Evolutionary conservation across 1,140 invertebrate genomes (phyloP).

Genomic region (Lerema accius): DNA sequence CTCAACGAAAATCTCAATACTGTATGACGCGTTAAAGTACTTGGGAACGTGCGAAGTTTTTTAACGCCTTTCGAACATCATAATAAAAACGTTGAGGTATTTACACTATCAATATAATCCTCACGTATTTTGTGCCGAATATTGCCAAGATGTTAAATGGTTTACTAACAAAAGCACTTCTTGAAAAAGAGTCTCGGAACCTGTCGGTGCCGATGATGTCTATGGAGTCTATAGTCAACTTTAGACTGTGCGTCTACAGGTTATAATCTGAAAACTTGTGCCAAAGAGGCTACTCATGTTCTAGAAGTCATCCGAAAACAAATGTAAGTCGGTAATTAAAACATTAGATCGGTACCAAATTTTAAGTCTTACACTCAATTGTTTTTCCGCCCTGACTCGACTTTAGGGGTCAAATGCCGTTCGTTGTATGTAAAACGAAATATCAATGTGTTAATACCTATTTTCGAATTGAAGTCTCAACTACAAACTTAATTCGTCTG

Average conservation of each 20-base stretch:
- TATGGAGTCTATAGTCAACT: too few relatives aligned
- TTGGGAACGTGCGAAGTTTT: not conserved
- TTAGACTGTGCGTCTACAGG: too few relatives aligned
- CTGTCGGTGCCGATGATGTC: too few relatives aligned
- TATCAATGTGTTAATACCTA: not conserved
- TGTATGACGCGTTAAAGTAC: not conserved
- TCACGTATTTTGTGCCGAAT: too few relatives aligned
- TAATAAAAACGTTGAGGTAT: not conserved
- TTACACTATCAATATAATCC: not conserved
- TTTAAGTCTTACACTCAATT: not conserved
- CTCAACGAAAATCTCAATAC: too few relatives aligned
- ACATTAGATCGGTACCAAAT: not conserved
- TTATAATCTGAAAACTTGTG: too few relatives aligned
- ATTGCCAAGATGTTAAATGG: too few relatives aligned
- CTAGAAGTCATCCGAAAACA: constrained; percentile 4
- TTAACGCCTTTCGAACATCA: not conserved
- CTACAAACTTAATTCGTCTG: not conserved
- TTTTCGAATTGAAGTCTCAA: too few relatives aligned
- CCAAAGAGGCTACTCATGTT: too few relatives aligned
- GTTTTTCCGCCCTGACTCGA: not conserved
- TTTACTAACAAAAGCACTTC: too few relatives aligned
- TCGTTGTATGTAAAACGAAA: constrained; percentile 10
- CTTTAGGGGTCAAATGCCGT: not conserved
- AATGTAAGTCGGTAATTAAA: not conserved
- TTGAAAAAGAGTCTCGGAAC: too few relatives aligned